phyloP scores from a whole-genome alignment of 1,140 invertebrate genomes.

The Cydia strobilella region DNA sequence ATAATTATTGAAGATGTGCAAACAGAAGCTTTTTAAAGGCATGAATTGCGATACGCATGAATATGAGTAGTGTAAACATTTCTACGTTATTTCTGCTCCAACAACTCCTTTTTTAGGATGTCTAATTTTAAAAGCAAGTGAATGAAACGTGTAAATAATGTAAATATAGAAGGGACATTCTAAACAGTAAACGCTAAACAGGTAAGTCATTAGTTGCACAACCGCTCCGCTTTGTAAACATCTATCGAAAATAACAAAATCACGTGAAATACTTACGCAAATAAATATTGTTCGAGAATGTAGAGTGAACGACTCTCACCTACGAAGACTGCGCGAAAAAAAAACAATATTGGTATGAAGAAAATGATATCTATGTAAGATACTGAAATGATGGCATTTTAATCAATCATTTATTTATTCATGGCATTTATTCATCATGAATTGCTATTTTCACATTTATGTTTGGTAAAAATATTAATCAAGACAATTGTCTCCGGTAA shows the following conservation, averaged over 20 bases:
- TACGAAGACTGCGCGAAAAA: not conserved
- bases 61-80: not conserved
- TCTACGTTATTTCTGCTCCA: not conserved
- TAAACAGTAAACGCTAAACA: slow-evolving; percentile 5
- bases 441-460: too few relatives aligned
- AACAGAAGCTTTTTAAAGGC: too few relatives aligned
- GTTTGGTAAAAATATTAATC: too few relatives aligned
- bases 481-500: too few relatives aligned
- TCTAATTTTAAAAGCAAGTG: slow-evolving; percentile 1
- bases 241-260: slow-evolving; percentile 52
- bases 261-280: slow-evolving; percentile 65
- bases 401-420: too few relatives aligned
- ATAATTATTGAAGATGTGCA: too few relatives aligned
- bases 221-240: slow-evolving; percentile 54
- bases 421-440: too few relatives aligned
- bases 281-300: slow-evolving; percentile 59
- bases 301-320: slow-evolving; percentile 34
- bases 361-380: too few relatives aligned
- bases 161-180: slow-evolving; percentile 1
- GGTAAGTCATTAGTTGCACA: slow-evolving; percentile 47
- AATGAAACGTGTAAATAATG: not conserved
- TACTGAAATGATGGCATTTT: too few relatives aligned
- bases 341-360: too few relatives aligned
- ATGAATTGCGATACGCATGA: too few relatives aligned
- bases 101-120: too few relatives aligned